Base-by-base conservation (phyloP, 2,888 invertebrate genomes). In the Diloba caeruleocephala region DNA sequence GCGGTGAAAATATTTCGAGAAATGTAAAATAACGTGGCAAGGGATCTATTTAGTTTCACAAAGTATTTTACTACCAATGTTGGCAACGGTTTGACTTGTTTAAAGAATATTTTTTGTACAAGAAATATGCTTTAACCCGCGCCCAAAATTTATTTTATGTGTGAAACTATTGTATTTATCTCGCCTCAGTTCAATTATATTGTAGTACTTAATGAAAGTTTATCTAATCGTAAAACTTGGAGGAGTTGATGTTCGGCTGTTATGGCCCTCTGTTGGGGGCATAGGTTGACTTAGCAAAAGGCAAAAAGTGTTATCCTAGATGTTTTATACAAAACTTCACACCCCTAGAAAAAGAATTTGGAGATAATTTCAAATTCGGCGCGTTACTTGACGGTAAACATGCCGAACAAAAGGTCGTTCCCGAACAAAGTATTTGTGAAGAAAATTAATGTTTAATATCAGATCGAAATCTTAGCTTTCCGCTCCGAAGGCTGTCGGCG, bases 371-470 rank as follows among this genome's bases (percentile, higher is more conserved):
- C 51, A 72, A 72, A 75, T 74, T 73, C 56, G 59, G 55, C 36
- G 52, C 68, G 56, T 68, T 54, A 66, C 61, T 60, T 64, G 60
- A 60, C 58, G 64, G 76, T 72, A 77, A 76, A 75, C 64, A 75
- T 62, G 64, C 60, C 67, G 67, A 72, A 79, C 73, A 74, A 78
- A 77, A 78, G 72, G 74, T 64, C 62, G 68, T 55, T 61, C 52
- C 55, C 32, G 33, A 57, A 65, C 62, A 72, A 78, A 79, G 72
- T 76, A 79, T 78, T 79, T 76, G 70, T 66, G 55, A 73, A 73
- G 71, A 76, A 79, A 79, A 78, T 76, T 78, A 78, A 77, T 79
- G 74, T 70, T 73, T 75, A 71, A 76, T 77, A 75, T 72, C 61
- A 78, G 77, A 79, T 79, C 64, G 67, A 67, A 76, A 79, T 77